phyloP scores from a whole-genome alignment of 2,797 vertebrate genomes.

The Amphiprion clarkii region DNA sequence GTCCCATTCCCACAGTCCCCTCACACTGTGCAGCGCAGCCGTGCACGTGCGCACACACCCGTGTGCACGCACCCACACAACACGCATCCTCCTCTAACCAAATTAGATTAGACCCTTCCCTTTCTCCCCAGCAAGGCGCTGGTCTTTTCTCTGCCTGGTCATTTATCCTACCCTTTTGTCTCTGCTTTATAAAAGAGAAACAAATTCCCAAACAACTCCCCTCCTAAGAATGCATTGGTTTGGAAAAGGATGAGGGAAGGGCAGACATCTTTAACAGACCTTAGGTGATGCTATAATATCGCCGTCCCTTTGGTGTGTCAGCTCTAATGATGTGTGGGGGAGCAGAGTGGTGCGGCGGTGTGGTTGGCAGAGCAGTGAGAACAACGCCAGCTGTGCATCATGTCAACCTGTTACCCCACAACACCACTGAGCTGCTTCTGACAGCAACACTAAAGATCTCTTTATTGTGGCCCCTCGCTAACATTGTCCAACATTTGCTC shows the following conservation, averaged over 20 bases:
- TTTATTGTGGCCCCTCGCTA: constrained; percentile 72
- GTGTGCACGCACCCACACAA: constrained; percentile 86
- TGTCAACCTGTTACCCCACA: constrained; percentile 78
- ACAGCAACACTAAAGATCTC: constrained; percentile 72
- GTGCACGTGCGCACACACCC: constrained; percentile 76
- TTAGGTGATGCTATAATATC: constrained; percentile 74
- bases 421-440: constrained; percentile 61
- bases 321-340: constrained; percentile 74
- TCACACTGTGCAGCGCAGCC: constrained; percentile 86
- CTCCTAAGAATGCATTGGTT: constrained; percentile 64
- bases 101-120: constrained; percentile 99
- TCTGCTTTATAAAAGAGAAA: constrained; percentile 82
- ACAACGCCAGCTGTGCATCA: constrained; percentile 81
- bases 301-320: constrained; percentile 70
- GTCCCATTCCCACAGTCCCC: constrained; percentile 98
- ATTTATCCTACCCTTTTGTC: constrained; percentile 84
- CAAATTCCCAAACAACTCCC: constrained; percentile 82
- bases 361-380: constrained; percentile 73
- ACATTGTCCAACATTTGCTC: constrained; percentile 73
- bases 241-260: constrained; percentile 68
- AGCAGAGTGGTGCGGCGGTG: constrained; percentile 36
- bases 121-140: constrained; percentile 89
- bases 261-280: constrained; percentile 74
- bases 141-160: constrained; percentile 96
- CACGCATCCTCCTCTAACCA: constrained; percentile 92